Percentiles rank a stretch among this genome's conserved stretches.
Conservation (phyloP, 2,888 invertebrate genomes). For the Cylindroiulus punctatus region DNA sequence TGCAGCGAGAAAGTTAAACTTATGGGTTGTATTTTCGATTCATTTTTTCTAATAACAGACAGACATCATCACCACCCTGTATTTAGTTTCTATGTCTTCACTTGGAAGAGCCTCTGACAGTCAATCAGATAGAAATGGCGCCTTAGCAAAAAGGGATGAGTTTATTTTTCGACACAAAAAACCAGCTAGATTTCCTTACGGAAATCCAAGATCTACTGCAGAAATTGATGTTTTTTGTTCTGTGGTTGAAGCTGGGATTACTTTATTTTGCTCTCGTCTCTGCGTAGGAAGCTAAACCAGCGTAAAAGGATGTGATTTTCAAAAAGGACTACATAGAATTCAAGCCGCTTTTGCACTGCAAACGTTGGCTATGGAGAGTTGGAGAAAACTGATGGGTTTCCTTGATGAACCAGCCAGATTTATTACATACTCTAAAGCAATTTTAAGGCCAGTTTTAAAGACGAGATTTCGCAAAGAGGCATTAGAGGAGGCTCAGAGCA, state of each 20-base stretch:
- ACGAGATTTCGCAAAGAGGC: neutral
- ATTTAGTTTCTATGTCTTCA: neutral
- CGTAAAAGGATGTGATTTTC: neutral
- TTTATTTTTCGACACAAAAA: neutral
- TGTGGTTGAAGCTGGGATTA: slow-evolving; percentile 8
- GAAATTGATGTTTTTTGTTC: slow-evolving; percentile 40
- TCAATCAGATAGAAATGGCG: slow-evolving; percentile 20
- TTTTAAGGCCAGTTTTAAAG: slow-evolving; percentile 19
- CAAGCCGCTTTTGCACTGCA: neutral
- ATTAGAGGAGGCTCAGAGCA: neutral
- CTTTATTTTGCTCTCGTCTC: neutral
- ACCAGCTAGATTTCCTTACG: neutral
- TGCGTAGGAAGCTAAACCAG: neutral
- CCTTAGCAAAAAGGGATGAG: neutral
- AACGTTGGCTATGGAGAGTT: neutral
- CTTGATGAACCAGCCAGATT: slow-evolving; percentile 16
- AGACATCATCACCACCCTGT: neutral
- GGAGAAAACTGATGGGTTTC: neutral
- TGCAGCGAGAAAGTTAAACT: no score
- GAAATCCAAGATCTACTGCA: slow-evolving; percentile 25
- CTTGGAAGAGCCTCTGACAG: neutral
- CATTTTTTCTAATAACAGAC: no score
- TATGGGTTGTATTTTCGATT: no score
- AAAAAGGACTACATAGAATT: neutral
- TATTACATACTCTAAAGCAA: neutral